Conservation (phyloP, 2,888 invertebrate species). For the Hartigia nigra region DNA sequence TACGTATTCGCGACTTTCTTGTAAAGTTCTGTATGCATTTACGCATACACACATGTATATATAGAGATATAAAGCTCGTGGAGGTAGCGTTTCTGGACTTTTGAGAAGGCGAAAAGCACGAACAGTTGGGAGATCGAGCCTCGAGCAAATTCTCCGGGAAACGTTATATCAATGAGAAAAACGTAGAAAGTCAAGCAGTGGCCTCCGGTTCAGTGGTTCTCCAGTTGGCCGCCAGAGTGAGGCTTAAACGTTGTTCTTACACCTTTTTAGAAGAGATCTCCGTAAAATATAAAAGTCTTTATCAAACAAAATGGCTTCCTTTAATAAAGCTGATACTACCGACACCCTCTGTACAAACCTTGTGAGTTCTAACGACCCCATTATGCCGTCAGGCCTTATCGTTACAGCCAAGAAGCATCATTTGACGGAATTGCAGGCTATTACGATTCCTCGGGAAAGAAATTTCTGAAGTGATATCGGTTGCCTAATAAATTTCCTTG, state of each 20-base stretch:
- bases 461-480: neutral
- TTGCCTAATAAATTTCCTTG: neutral
- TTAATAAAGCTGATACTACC: conserved; percentile 15
- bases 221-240: neutral
- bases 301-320: conserved; percentile 29
- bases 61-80: neutral
- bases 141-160: neutral
- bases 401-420: neutral
- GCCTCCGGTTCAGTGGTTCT: neutral
- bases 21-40: neutral
- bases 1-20: neutral
- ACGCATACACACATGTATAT: neutral
- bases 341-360: neutral
- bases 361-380: neutral
- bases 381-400: neutral
- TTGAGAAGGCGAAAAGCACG: neutral
- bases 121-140: neutral
- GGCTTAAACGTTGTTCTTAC: neutral
- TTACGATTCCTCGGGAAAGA: neutral
- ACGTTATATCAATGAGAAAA: neutral
- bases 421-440: neutral
- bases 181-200: neutral
- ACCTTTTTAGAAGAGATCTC: conserved; percentile 3
- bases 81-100: neutral
- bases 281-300: conserved; percentile 28